A percentile compares a stretch with the other conserved stretches of the same genome.
phyloP scores from a whole-genome alignment of 2,888 invertebrate genomes.

The Chrysopilus asiliformis region DNA sequence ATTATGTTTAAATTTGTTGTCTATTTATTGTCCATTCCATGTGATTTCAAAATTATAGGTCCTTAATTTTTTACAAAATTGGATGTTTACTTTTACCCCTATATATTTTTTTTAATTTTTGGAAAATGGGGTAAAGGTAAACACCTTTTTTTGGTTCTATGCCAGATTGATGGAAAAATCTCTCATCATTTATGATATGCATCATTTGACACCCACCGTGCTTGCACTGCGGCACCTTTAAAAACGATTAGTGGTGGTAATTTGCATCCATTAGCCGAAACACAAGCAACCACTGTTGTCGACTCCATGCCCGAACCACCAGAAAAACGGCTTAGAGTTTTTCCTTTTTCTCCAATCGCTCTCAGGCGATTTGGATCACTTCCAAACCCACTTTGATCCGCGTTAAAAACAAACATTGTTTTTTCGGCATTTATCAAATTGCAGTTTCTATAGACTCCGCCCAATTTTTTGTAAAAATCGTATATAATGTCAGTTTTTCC shows the following conservation, averaged over 20 bases:
- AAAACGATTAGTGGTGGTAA: slow-evolving; percentile 7
- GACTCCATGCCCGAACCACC: slow-evolving; percentile 7
- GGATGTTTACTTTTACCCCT: no score
- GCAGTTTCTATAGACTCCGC: slow-evolving; percentile 1
- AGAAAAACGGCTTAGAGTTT: slow-evolving; percentile 4
- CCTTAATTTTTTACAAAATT: no score
- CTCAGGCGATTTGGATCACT: slow-evolving; percentile 4
- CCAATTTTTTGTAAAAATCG: slow-evolving; percentile 7
- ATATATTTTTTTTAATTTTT: no score
- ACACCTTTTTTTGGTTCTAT: no score
- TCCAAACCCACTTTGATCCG: slow-evolving; percentile 5
- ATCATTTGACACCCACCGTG: no score
- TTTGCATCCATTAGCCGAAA: slow-evolving; percentile 2
- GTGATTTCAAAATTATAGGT: no score
- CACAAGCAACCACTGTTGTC: slow-evolving; percentile 9
- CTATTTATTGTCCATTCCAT: no score
- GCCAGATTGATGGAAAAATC: no score
- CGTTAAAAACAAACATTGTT: slow-evolving; percentile 6
- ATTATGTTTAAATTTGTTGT: no score
- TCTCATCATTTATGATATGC: no score
- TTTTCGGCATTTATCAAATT: background rate
- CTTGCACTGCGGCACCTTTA: slow-evolving; percentile 8
- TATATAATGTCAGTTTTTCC: slow-evolving; percentile 5
- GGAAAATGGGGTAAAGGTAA: no score
- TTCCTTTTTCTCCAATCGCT: slow-evolving; percentile 6